A percentile compares a stretch with the other conserved stretches of the same genome.
phyloP scores from a whole-genome alignment of 1,140 invertebrate species.

The Vollenhovia emeryi region DNA sequence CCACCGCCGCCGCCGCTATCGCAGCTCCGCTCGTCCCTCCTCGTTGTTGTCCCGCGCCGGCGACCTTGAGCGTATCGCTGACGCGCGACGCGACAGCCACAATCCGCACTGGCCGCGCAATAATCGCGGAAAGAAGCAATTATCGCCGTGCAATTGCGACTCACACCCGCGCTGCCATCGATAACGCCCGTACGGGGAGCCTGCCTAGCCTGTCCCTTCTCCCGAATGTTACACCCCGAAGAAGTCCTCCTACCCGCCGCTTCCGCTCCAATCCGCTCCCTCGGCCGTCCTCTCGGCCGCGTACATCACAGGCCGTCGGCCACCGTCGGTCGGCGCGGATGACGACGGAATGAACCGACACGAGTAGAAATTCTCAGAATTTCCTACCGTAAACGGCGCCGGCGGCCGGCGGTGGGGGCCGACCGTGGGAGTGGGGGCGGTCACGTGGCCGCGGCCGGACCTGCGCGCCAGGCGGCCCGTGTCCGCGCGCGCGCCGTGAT shows the following conservation, averaged over 20 bases:
- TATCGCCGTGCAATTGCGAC: slow-evolving; percentile 34
- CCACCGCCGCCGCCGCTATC: neutral
- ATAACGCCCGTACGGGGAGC: slow-evolving; percentile 50
- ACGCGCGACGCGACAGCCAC: neutral
- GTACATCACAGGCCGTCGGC: slow-evolving; percentile 1
- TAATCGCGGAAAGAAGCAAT: slow-evolving; percentile 47
- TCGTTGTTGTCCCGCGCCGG: neutral
- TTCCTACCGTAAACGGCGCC: slow-evolving; percentile 78
- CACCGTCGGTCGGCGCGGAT: slow-evolving; percentile 28
- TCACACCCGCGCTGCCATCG: slow-evolving; percentile 59
- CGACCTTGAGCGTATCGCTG: neutral
- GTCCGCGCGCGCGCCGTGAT: slow-evolving; percentile 55
- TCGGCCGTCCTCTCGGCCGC: neutral
- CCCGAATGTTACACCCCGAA: slow-evolving; percentile 28
- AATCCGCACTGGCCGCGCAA: slow-evolving; percentile 34
- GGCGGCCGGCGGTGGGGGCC: slow-evolving; percentile 4
- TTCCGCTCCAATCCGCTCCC: slow-evolving; percentile 33
- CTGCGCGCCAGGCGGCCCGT: neutral
- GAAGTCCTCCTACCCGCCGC: slow-evolving; percentile 16
- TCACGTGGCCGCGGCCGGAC: slow-evolving; percentile 72
- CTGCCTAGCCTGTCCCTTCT: slow-evolving; percentile 67
- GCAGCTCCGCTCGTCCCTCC: neutral
- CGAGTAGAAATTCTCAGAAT: slow-evolving; percentile 78
- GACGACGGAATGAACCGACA: slow-evolving; percentile 65
- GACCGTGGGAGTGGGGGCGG: slow-evolving; percentile 51